Evolutionary conservation across 2,888 invertebrate species (phyloP), one percentile per base, ranked within the genome.

Genomic region (Oscheius sp.): DNA sequence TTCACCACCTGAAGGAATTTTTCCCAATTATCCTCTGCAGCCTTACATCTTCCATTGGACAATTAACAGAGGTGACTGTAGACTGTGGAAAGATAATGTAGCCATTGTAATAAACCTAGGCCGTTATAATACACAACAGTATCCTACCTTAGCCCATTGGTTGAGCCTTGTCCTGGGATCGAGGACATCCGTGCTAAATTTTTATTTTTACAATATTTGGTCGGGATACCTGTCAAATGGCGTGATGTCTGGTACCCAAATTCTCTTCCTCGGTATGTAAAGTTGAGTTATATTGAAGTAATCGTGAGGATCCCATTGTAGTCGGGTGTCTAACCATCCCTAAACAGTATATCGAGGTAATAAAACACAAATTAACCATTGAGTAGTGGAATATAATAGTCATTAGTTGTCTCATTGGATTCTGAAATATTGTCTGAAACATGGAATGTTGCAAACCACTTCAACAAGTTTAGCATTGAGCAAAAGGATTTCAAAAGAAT

Each of bases 401-500:
- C 69, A 69, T 55, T 6, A 58, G 27, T 21, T 69, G 69, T 25
- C 45, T 55, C 55, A 58, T 55, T 3, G 69, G 69, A 55, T 69
- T 53, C 69, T 69, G 41, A 69, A 46, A 27, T 52, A 41, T 16
- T 27, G 3, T 29, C 27, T 49, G 16, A 25, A 9, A 49, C 12
- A n/a, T 25, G n/a, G n/a, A n/a, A n/a, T n/a, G n/a, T n/a, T n/a
- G 5, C 46, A 49, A n/a, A 69, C 69, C 69, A 69, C 56, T 55
- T 69, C 69, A 35, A 55, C 58, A 12, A 69, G 18, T 27, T 69
- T 69, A 0, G 21, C 58, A 29, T 69, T 29, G 0, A 41, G 7
- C 41, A 69, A 53, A 12, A 35, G 13, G n/a, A 69, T 55, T 7
- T 23, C 23, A n/a, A 69, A 23, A 35, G 16, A 12, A 21, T 69